Evolutionary conservation across 2,797 vertebrate genomes (phyloP), one percentile per base, ranked within the genome.

Genomic region (Sparidentex hasta): DNA sequence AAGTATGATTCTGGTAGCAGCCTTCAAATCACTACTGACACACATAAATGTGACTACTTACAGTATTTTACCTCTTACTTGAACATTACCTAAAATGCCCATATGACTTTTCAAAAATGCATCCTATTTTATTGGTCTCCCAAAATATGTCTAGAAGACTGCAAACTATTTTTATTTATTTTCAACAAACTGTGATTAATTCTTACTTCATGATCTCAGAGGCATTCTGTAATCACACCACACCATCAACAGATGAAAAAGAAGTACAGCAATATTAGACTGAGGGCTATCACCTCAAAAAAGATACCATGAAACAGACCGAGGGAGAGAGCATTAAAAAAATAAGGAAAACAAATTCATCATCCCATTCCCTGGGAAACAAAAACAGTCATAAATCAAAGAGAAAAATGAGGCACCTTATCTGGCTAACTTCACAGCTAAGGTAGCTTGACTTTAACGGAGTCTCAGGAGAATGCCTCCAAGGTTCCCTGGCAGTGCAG

Each of bases 301-400:
- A 77, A 90, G 78, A 88, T 54, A 78, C 44, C 11, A 21, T 44
- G 57, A 78, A 85, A 75, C 21, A 41, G 38, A 74, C 52, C 7
- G 23, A 85, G 75, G 5, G 43, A 51, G 67, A 78, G 64, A 81
- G 76, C 86, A 92, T 89, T 83, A 89, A 91, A 86, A 44, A 90
- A 90, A 88, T 58, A 77, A 65, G 79, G 74, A 90, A 94, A 92
- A 92, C 91, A 93, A 91, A 94, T 94, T 93, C 80, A 95, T 94
- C 91, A 93, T 91, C 70, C 85, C 73, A 77, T 90, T 92, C 88
- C 88, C 74, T 54, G 75, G 81, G 82, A 94, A 94, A 94, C 84
- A 93, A 93, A 94, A 94, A 92, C 90, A 92, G 89, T 87, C 90
- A 95, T 95, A 94, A 95, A 94, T 95, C 94, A 95, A 82, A 83